phyloP scores from a whole-genome alignment of 2,797 vertebrate species.

The Cossypha heuglini region DNA sequence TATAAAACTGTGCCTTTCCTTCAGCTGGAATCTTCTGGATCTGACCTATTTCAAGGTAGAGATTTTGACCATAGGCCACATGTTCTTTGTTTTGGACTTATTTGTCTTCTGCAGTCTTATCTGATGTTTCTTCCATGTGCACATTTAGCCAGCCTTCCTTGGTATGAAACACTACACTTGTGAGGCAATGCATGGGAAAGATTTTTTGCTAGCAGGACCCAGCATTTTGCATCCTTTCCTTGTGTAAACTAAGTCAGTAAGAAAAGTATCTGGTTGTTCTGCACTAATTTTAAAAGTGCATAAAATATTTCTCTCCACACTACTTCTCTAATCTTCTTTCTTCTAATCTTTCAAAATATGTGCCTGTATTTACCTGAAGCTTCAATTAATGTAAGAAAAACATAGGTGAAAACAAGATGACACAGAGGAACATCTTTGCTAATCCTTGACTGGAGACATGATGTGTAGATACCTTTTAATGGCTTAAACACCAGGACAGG shows the following conservation, averaged over 20 bases:
- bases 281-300: neutral
- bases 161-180: neutral
- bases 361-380: neutral
- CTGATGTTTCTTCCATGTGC: neutral
- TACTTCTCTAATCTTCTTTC: neutral
- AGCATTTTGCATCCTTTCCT: neutral
- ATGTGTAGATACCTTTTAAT: neutral
- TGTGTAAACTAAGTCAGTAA: neutral
- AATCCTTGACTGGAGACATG: neutral
- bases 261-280: neutral
- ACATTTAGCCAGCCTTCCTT: neutral
- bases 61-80: neutral
- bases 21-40: neutral
- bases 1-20: neutral
- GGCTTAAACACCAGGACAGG: neutral
- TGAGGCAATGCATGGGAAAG: neutral
- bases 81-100: neutral
- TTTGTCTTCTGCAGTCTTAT: neutral
- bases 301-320: neutral
- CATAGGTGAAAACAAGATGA: neutral
- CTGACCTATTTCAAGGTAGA: neutral
- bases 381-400: accelerated
- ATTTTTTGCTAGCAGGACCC: neutral
- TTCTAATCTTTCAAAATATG: neutral
- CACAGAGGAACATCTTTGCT: neutral